Evolutionary conservation across 2,888 invertebrate genomes (phyloP), one percentile per base, ranked within the genome.

Genomic region (Perdita meconis): DNA sequence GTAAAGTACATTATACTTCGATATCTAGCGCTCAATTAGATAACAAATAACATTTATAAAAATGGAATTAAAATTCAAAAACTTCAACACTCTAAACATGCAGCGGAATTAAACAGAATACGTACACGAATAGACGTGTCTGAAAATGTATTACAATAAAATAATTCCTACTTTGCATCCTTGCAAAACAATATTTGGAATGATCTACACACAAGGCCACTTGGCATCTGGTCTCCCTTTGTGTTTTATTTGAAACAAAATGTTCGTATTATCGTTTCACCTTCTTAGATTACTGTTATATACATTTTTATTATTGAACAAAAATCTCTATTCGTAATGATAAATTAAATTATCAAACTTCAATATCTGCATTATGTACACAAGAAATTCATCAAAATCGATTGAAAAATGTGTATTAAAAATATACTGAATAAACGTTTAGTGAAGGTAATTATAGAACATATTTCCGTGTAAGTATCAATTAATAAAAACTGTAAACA

Each of bases 51-150:
- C 89, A 89, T 85, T 84, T 82, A 84, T 88, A 88, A 89, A 88
- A 88, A 86, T 87, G 80, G 85, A 84, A 88, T 88, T 92, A 91
- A 90, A 92, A 90, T 92, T 92, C 89, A 80, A 89, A 91, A 92
- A 92, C 92, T 90, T 92, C 86, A 92, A 92, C 92, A 88, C 87
- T 87, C 86, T 87, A 87, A 87, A 84, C 85, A 88, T 87, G 88
- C 85, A 85, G 85, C 86, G 83, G 71, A 80, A 81, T 79, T n/a
- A 83, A 81, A 85, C 80, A 73, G 74, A 84, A 68, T 76, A 68
- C 64, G 65, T 69, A 71, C 78, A 85, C 74, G 83, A 82, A 75
- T 84, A 83, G 65, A 73, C 81, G 79, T 83, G 78, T 67, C 56
- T 60, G 72, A 12, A 47, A 78, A 82, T 79, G 76, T 50, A 61